Base-by-base conservation (phyloP, 92 coral and sea anemone genomes). In the Actinernus sp. region DNA sequence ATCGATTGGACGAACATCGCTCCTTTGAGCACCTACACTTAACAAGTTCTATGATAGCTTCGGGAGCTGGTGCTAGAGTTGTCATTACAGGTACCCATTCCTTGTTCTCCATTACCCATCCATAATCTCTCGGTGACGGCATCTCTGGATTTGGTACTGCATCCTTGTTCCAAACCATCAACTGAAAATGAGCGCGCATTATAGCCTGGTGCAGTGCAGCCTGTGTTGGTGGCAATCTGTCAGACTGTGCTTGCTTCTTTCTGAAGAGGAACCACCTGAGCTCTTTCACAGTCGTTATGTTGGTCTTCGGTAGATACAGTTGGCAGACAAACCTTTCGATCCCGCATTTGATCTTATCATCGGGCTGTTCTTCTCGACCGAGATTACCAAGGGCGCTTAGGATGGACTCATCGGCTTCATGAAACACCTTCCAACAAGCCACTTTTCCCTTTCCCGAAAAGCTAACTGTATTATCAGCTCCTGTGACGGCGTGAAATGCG, bases 1-100 rank as follows among this genome's bases (percentile, higher is more conserved):
- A 45, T 4, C 52, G 52, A 4, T 45, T 8, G 52, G 10, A 9
- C 18, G 22, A 4, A 45, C 52, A 45, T 18, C 52, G 10, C 5
- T 45, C 52, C 52, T 45, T 45, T 17, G 21, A 12, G 21, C 52
- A 45, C 52, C 21, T 18, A 23, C 74, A 71, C 23, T 62, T 62
- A 28, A 80, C 80, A 53, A 79, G 73, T 50, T 79, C 66, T 49
- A 79, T 56, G 61, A 79, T 57, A 36, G 67, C 76, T 29, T 76
- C 68, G 2, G 65, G 74, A 25, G 58, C 74, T 1, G 67, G 58
- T 48, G 58, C 43, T 13, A 70, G 57, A 31, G 58, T 49, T 54
- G 75, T 67, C 79, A 72, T 72, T 30, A 58, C 62, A 7, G 72
- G 73, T 29, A 78, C 43, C 78, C 71, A 67, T 32, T 26, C n/a